phyloP scores from a whole-genome alignment of 2,797 vertebrate genomes.

The Geotrypetes seraphini region DNA sequence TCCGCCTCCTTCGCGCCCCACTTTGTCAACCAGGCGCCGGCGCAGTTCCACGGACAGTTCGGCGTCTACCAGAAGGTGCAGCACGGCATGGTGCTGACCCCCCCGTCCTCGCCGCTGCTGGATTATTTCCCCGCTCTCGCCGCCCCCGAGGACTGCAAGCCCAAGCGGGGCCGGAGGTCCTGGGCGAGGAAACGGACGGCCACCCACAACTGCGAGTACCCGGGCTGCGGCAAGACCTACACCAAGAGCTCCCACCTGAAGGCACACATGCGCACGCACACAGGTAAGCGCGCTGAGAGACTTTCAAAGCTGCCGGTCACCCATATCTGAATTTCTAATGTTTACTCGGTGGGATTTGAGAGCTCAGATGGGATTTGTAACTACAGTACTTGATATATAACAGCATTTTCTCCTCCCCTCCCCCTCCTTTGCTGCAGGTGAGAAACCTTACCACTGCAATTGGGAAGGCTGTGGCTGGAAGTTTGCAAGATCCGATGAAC shows the following conservation, averaged over 20 bases:
- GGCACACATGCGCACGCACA: constrained; percentile 87
- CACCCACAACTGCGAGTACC: constrained; percentile 85
- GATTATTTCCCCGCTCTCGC: constrained; percentile 59
- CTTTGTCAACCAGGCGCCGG: constrained; percentile 30
- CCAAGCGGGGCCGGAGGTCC: constrained; percentile 72
- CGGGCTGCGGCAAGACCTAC: constrained; percentile 86
- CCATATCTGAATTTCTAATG: too few species aligned
- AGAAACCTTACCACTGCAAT: constrained; percentile 89
- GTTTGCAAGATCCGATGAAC: constrained; percentile 82
- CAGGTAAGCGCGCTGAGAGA: constrained; percentile 65
- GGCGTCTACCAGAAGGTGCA: constrained; percentile 51
- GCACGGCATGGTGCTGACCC: constrained; percentile 69
- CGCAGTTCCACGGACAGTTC: constrained; percentile 70
- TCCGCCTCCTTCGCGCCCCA: constrained; percentile 22
- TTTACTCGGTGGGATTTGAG: too few species aligned
- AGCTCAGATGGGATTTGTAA: too few species aligned
- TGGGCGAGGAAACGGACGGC: constrained; percentile 83
- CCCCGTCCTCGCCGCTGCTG: constrained; percentile 74
- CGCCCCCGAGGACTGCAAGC: constrained; percentile 55
- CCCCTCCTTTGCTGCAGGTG: constrained; percentile 51
- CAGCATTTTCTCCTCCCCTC: background rate
- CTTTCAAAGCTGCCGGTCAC: too few species aligned
- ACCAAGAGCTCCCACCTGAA: constrained; percentile 90
- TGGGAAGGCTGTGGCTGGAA: constrained; percentile 95
- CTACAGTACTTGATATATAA: background rate